Conservation (phyloP, 2,797 vertebrate species). For the Glyptemys insculpta region DNA sequence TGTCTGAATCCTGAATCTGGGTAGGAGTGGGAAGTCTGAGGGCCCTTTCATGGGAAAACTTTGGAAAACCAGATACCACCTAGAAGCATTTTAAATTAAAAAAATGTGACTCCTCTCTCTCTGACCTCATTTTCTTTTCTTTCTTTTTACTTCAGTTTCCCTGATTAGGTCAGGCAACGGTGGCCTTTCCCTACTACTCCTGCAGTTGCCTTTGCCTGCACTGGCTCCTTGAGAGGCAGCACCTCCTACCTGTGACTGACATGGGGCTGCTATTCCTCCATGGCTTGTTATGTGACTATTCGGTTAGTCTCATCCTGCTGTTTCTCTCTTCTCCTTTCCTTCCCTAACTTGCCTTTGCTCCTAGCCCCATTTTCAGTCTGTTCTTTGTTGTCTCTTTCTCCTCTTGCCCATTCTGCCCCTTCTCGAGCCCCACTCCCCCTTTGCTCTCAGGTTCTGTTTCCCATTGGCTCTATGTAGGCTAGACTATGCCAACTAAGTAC, state of each 20-base stretch:
- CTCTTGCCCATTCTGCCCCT: not conserved
- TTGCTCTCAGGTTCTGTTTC: not conserved
- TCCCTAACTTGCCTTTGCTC: not conserved
- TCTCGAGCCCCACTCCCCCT: not conserved
- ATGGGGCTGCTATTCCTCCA: not conserved
- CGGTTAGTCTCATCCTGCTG: not conserved
- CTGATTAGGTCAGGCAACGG: slow-evolving; percentile 13
- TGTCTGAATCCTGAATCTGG: slow-evolving; percentile 55
- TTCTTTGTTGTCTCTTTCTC: not conserved
- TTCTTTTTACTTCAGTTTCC: slow-evolving; percentile 8
- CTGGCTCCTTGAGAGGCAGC: not conserved
- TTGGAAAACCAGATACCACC: not conserved
- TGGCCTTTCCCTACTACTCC: slow-evolving; percentile 8
- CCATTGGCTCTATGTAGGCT: not conserved
- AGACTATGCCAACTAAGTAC: not conserved
- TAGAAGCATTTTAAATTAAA: not conserved
- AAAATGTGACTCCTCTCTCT: slow-evolving; percentile 37
- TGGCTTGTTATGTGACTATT: not conserved
- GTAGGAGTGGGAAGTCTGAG: slow-evolving; percentile 38
- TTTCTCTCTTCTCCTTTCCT: not conserved
- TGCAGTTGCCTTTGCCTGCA: slow-evolving; percentile 1
- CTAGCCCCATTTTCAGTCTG: not conserved
- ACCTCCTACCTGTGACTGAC: too few relatives aligned
- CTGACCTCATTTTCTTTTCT: not conserved
- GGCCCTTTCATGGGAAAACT: slow-evolving; percentile 23